Percentiles rank a stretch among this genome's conserved stretches.
phyloP scores from a whole-genome alignment of 2,888 invertebrate species.

The Homarus gammarus region DNA sequence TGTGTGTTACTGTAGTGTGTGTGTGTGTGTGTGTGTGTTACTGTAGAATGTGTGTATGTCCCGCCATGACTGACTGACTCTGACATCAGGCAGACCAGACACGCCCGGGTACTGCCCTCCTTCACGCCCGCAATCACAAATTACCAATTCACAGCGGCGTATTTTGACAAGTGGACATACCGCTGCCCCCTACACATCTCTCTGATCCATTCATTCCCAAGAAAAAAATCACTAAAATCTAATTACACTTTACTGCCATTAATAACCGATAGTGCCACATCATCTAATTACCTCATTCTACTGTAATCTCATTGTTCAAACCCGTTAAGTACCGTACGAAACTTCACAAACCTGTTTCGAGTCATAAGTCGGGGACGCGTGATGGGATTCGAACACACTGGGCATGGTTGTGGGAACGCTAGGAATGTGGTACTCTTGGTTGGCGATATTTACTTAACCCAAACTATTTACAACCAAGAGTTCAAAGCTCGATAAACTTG shows the following conservation, averaged over 20 bases:
- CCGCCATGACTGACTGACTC: too few species aligned
- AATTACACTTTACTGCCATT: too few species aligned
- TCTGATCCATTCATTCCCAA: neutral
- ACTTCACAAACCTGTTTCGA: neutral
- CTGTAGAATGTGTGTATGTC: too few species aligned
- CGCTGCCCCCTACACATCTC: neutral
- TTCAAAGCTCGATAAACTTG: neutral
- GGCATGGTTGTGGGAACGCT: conserved; percentile 62
- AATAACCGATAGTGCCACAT: too few species aligned
- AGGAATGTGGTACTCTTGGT: conserved; percentile 46
- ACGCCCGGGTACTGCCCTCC: neutral
- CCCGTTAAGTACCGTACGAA: too few species aligned
- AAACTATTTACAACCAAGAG: neutral
- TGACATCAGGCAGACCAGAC: too few species aligned
- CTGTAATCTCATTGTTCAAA: too few species aligned
- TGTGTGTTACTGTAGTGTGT: too few species aligned
- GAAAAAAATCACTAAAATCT: neutral
- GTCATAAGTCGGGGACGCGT: conserved; percentile 12
- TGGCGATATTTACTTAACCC: conserved; percentile 37
- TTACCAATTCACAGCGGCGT: conserved; percentile 49
- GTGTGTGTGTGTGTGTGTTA: too few species aligned
- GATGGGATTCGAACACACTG: conserved; percentile 21
- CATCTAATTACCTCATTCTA: too few species aligned
- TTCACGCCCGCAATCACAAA: conserved; percentile 6
- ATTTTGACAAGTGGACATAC: conserved; percentile 55